Conservation (phyloP, 2,888 invertebrate species). For the Macroteleia sp. region DNA sequence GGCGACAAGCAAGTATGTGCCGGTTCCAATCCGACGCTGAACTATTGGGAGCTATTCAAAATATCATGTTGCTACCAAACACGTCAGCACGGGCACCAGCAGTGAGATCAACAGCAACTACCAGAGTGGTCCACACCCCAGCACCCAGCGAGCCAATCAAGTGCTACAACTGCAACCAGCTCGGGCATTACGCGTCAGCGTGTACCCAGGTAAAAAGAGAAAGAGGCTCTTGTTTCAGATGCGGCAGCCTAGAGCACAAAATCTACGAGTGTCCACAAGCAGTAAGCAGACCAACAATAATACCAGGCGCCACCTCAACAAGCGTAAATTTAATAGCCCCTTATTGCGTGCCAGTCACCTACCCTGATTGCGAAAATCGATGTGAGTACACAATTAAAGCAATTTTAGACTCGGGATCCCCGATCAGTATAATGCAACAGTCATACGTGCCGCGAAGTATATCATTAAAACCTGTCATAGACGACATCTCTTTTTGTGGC, state of each 20-base stretch:
- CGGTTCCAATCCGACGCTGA: constrained; percentile 16
- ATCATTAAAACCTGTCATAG: too few relatives aligned
- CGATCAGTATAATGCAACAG: constrained; percentile 1
- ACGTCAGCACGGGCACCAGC: background rate
- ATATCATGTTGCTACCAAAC: background rate
- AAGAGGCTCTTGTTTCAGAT: constrained; percentile 25
- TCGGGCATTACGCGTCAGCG: constrained; percentile 16
- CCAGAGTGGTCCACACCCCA: background rate
- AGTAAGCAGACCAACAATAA: background rate
- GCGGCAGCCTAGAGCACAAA: constrained; percentile 17
- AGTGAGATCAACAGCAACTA: background rate
- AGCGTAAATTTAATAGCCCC: background rate
- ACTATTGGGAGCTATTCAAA: constrained; percentile 3
- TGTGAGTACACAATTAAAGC: background rate
- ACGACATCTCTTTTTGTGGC: too few relatives aligned
- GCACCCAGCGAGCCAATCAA: background rate
- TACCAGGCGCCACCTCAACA: background rate
- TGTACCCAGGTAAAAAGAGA: constrained; percentile 15
- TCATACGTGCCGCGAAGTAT: too few relatives aligned
- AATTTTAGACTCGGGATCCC: background rate
- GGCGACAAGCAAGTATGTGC: constrained; percentile 42
- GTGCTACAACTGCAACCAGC: constrained; percentile 35
- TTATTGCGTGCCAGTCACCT: background rate
- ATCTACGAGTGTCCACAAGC: constrained; percentile 15
- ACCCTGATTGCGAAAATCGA: background rate